These are phyloP conservation scores for Ecliptopera silaceata DNA, from an alignment of 2,888 invertebrate genomes.

Conservation along the genomic window DNA sequence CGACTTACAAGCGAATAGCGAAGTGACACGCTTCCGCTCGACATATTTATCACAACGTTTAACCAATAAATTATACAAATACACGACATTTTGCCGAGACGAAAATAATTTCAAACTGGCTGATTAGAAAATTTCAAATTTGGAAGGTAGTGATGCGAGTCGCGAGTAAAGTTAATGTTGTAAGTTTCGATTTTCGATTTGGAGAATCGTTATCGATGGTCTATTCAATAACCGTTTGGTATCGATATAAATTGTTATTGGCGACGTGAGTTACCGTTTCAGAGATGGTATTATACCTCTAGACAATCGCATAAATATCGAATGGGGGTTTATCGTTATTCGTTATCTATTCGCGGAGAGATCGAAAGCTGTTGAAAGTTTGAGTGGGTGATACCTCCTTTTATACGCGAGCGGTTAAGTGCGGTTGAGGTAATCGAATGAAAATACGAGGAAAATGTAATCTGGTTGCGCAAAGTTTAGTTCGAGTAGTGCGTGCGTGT, in stretches of 20 bases:
- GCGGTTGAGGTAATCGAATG: conserved; percentile 32
- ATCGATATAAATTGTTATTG: conserved; percentile 77
- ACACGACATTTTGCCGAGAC: conserved; percentile 24
- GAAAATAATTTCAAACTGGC: neutral
- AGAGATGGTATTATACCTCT: conserved; percentile 70
- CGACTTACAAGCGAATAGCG: conserved; percentile 48
- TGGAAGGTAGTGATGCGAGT: conserved; percentile 34
- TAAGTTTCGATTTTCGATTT: conserved; percentile 53
- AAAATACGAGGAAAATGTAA: conserved; percentile 30
- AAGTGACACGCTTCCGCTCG: conserved; percentile 44
- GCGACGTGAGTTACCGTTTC: conserved; percentile 75
- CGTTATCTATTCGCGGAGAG: conserved; percentile 59
- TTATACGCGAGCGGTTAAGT: conserved; percentile 40
- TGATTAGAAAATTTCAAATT: conserved; percentile 17
- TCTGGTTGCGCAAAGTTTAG: conserved; percentile 25
- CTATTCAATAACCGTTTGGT: conserved; percentile 72
- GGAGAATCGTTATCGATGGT: conserved; percentile 62
- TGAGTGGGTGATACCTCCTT: conserved; percentile 57
- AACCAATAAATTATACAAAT: conserved; percentile 63
- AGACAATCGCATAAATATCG: conserved; percentile 75
- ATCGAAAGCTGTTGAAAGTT: conserved; percentile 61
- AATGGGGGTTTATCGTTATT: conserved; percentile 64
- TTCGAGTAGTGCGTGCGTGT: conserved; percentile 19
- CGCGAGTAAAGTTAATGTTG: conserved; percentile 39
- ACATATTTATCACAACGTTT: conserved; percentile 37